Base-by-base conservation (phyloP, 2,888 invertebrate genomes). In the Subacronicta megacephala region DNA sequence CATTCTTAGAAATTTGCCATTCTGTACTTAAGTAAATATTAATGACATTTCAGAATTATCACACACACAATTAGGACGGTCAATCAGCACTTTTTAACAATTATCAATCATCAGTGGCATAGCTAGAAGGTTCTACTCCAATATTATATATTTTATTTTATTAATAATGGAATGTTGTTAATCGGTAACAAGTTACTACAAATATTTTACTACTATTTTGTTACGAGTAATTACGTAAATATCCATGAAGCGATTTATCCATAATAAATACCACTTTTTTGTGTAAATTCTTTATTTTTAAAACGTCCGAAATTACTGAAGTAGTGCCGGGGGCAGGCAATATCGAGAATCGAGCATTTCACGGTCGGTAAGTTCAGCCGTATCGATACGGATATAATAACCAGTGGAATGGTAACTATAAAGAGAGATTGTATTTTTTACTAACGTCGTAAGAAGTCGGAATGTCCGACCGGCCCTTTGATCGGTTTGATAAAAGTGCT, bases 381-480 rank as follows among this genome's bases (percentile, higher is more conserved):
- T 90, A 91, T 90, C 92, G 90, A 90, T 89, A 90, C 90, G 90
- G 90, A 90, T 90, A 92, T 90, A 93, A 93, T 93, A 93, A 93
- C 93, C 93, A 92, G 89, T 90, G 91, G 87, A 93, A 93, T 93
- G 92, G 91, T 93, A 93, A 93, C 93, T 93, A 93, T 93, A 93
- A 93, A 93, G 93, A 90, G 86, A 93, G 93, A 93, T 93, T 93
- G 93, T 93, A 90, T 93, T 93, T 92, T 93, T 93, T 93, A 93
- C 92, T 93, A 93, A 90, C 92, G 91, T 93, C 93, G 89, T 93
- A 93, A 93, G 92, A 90, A 90, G 87, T 92, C 86, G 93, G 93
- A 93, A 93, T 92, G 92, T 87, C 89, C 90, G 90, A 84, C 86
- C 90, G 91, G 89, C 89, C 93, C 93, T 93, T 94, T 93, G 93